A percentile compares a stretch with the other conserved stretches of the same genome.
Conservation (phyloP, 2,113 vertebrate genomes). For the Psophia crepitans region DNA sequence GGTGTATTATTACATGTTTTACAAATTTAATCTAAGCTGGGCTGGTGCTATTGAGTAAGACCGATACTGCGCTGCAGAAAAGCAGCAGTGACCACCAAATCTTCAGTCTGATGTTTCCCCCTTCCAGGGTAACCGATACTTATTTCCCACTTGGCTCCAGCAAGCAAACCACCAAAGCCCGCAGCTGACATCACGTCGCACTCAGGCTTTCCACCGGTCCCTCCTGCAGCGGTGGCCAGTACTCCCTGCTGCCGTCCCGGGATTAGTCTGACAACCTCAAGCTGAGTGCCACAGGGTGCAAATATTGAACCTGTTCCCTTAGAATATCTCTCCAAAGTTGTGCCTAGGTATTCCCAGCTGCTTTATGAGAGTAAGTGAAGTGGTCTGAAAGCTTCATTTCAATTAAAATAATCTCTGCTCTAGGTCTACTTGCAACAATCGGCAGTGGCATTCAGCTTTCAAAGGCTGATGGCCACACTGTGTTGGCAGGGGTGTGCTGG, state of each 20-base stretch:
- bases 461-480: neutral
- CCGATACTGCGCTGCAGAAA: accelerated
- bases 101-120: neutral
- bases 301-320: neutral
- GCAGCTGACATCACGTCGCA: neutral
- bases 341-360: neutral
- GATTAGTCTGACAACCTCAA: neutral
- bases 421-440: neutral
- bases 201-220: neutral
- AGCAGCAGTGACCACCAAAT: neutral
- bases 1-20: neutral
- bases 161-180: neutral
- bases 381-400: conserved; percentile 23
- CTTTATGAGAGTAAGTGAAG: neutral
- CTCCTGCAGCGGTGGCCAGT: accelerated
- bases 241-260: neutral
- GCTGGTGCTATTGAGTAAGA: neutral
- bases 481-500: neutral
- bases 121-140: neutral
- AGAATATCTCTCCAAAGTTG: neutral
- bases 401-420: neutral
- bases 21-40: neutral
- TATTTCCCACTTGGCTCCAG: neutral
- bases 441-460: neutral
- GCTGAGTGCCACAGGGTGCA: neutral